Evolutionary conservation across 2,888 invertebrate species (phyloP), one percentile per base, ranked within the genome.

Genomic region (Hipparchia semele): DNA sequence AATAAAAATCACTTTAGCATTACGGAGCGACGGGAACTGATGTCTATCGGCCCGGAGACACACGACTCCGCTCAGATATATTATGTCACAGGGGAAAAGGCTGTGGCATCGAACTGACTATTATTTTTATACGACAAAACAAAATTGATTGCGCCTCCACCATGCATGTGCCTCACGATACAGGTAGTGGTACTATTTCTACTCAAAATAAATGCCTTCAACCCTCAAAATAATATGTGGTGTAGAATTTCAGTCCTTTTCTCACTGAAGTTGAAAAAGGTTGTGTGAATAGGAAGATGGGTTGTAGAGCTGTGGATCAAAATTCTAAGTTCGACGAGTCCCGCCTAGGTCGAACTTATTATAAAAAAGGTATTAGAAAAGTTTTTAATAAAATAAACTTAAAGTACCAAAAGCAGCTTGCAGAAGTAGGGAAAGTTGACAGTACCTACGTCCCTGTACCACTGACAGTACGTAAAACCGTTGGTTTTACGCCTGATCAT

Each of bases 1-100:
- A 90, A 92, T 93, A 93, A 93, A 91, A 93, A 92, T 92, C 92
- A 92, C 92, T 92, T 92, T 87, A 90, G 87, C 87, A 89, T 90
- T 88, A 88, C 89, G 85, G 86, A 84, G 84, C 86, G 92, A 91
- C 91, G 87, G 87, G 86, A 87, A 92, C 90, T 90, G 92, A 92
- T 92, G 90, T 91, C 88, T 91, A 90, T 90, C 89, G 90, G 84
- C 87, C 87, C 86, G 89, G 88, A 90, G 91, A 92, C 90, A 91
- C 88, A 91, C 89, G 90, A 89, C 84, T 91, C 89, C 90, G 90
- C 87, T 84, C 85, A 89, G 86, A 90, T 89, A 87, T 87, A 86
- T 86, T 87, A 86, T 87, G 88, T 90, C 91, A 88, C 90, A 77
- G 81, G 92, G 89, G 91, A 89, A 84, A 86, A 87, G 86, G 84